Conservation (phyloP, 2,113 vertebrate genomes). For the Anser brachyrhynchus region DNA sequence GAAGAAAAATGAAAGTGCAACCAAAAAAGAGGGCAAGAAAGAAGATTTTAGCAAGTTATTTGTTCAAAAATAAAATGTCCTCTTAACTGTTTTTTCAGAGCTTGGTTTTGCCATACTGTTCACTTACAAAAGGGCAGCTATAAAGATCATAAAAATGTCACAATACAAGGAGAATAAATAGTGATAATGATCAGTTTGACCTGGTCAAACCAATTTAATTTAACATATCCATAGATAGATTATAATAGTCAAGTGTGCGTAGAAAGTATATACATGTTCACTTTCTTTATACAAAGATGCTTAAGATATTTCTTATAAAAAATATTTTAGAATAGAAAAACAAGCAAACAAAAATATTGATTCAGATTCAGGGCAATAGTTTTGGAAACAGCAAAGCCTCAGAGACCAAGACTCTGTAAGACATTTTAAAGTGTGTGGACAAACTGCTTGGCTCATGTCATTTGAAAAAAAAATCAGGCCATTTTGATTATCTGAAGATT, state of each 20-base stretch:
- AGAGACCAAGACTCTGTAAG: neutral
- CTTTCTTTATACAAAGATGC: neutral
- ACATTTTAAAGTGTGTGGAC: neutral
- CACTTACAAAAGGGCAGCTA: neutral
- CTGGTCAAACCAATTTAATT: neutral
- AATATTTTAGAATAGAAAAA: neutral
- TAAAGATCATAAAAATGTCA: neutral
- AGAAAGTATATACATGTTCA: neutral
- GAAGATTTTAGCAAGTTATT: neutral
- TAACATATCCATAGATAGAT: neutral
- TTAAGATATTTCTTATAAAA: neutral
- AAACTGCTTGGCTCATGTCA: neutral
- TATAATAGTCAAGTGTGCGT: fast-evolving
- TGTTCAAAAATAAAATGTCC: neutral
- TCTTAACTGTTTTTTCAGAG: neutral
- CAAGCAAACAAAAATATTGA: fast-evolving
- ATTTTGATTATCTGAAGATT: neutral
- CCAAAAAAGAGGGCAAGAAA: neutral
- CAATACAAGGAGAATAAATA: neutral
- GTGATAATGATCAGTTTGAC: neutral
- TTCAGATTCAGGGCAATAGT: neutral
- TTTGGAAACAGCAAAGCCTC: neutral
- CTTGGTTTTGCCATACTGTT: neutral
- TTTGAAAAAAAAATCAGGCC: neutral
- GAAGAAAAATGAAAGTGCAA: neutral